Evolutionary conservation across 1,140 invertebrate genomes (phyloP).

Genomic region (Aphaenogaster ashmeadi): DNA sequence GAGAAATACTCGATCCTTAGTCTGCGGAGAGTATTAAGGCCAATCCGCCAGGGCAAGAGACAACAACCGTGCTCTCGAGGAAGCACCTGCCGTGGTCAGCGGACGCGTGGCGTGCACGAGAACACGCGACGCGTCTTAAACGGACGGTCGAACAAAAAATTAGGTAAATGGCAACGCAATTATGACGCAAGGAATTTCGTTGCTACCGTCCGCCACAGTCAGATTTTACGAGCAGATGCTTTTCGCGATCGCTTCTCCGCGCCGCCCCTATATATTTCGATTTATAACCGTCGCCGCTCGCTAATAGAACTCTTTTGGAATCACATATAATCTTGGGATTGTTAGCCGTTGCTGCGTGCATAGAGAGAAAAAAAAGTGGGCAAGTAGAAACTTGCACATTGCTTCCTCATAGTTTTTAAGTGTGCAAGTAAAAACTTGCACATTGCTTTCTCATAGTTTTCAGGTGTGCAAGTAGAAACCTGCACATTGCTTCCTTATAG

Average conservation of each 20-base stretch:
- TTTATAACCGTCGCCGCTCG: not conserved
- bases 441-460: too few species aligned
- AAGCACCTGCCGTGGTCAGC: conserved; percentile 63
- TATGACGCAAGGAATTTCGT: conserved; percentile 64
- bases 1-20: conserved; percentile 7
- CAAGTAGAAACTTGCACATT: too few species aligned
- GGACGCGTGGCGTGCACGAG: conserved; percentile 18
- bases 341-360: not conserved
- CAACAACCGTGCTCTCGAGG: conserved; percentile 13
- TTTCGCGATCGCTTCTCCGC: not conserved
- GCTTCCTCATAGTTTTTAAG: too few species aligned
- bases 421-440: too few species aligned
- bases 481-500: too few species aligned
- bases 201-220: conserved; percentile 29
- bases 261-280: not conserved
- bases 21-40: conserved; percentile 50
- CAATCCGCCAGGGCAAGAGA: conserved; percentile 37
- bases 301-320: conserved; percentile 6
- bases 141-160: conserved; percentile 67
- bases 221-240: conserved; percentile 68
- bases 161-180: conserved; percentile 77
- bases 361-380: not conserved
- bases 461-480: too few species aligned
- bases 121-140: conserved; percentile 56
- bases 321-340: conserved; percentile 20